A percentile compares a stretch with the other conserved stretches of the same genome.
These are phyloP conservation scores for Apostichopus leukothele DNA, from an alignment of 53 echinoderm and acorn worm species.

Conservation along the genomic window DNA sequence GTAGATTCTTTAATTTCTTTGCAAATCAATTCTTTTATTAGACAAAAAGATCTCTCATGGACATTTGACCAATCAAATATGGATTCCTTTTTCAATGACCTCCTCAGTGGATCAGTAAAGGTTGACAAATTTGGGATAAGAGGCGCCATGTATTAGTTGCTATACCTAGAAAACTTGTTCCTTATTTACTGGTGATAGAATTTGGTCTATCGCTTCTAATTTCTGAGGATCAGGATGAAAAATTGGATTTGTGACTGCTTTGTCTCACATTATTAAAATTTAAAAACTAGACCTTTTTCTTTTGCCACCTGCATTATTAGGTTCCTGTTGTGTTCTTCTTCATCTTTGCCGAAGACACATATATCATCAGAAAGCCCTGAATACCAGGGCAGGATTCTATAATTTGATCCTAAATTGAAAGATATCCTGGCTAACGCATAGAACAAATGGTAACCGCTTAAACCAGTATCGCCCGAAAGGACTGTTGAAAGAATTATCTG, in stretches of 20 bases:
- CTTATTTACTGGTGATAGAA: background rate
- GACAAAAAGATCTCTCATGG: background rate
- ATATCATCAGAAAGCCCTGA: slow-evolving; percentile 70
- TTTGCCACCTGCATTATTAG: background rate
- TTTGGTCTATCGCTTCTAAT: background rate
- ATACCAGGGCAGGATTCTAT: slow-evolving; percentile 65
- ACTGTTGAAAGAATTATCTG: no score
- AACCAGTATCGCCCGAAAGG: no score
- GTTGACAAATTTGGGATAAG: background rate
- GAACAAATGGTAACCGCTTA: slow-evolving; percentile 60
- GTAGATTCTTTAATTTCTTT: slow-evolving; percentile 42
- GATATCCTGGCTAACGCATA: slow-evolving; percentile 62
- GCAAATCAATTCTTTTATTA: background rate
- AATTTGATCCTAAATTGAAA: slow-evolving; percentile 63
- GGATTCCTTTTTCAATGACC: background rate
- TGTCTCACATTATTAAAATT: no score
- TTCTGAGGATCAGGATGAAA: background rate
- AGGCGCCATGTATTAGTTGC: background rate
- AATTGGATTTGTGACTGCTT: background rate
- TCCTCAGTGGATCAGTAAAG: background rate
- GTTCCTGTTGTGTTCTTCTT: background rate
- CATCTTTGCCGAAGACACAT: background rate
- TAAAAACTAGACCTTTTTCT: no score
- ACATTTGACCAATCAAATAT: background rate
- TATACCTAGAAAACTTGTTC: background rate